Base-by-base conservation (phyloP, 2,888 invertebrate species). In the Agrypnus murinus region DNA sequence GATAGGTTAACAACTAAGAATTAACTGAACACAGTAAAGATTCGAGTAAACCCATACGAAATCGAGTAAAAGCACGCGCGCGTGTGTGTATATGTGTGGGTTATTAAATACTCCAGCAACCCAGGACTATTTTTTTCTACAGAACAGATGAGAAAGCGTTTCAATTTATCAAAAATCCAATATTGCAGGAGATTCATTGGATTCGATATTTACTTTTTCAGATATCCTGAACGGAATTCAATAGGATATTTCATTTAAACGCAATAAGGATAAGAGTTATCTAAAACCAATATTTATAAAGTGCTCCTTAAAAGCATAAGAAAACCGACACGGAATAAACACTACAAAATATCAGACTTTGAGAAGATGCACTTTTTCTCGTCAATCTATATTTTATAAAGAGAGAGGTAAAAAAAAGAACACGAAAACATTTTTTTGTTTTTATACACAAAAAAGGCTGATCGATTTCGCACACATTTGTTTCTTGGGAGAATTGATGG, bases 201-300 rank as follows among this genome's bases (percentile, higher is more conserved):
- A 59, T 62, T 64, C 58, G 64, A 68, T 68, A 68, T 71, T 67
- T 71, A 71, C 58, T 68, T 67, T 71, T 71, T 68, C 64, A 68
- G 68, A 71, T 71, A 68, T 68, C 67, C 71, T 71, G 67, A 63
- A 46, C 64, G 65, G 65, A 63, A 72, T 72, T 69, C 66, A 60
- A 69, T 66, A 64, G 66, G 70, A 73, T 73, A 71, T 73, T 73
- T 73, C 73, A 73, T 73, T 73, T 73, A 65, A 65, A 65, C 72
- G 68, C 72, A 69, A 72, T 69, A 72, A 73, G 69, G 70, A 67
- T 73, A 67, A 73, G 70, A 60, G 73, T 69, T 58, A 65, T 69
- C 66, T 67, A 70, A 12, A 73, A 73, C 66, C 67, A 73, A 73
- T 70, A 73, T 73, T 70, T 73, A 73, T 71, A 66, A 67, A 73